phyloP scores from a whole-genome alignment of 2,797 vertebrate genomes.

The Diplodus sargus region DNA sequence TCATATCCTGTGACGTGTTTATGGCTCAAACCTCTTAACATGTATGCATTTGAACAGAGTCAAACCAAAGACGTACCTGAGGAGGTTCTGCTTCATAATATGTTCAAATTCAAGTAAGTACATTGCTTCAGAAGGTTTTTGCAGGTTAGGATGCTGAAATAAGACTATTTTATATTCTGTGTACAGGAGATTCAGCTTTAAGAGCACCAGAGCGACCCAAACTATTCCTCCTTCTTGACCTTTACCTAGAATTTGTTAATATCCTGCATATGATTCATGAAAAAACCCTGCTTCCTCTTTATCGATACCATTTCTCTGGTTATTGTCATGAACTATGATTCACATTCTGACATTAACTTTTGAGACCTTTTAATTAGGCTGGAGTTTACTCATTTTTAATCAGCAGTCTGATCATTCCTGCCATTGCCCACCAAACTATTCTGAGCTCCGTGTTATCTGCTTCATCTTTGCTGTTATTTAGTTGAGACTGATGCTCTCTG shows the following conservation, averaged over 20 bases:
- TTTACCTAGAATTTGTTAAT: neutral
- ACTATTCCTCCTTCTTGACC: neutral
- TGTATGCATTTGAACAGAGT: neutral
- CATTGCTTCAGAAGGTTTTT: neutral
- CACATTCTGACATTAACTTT: neutral
- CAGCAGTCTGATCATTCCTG: slow-evolving; percentile 4
- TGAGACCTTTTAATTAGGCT: neutral
- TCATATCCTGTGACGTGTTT: neutral
- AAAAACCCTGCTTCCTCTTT: neutral
- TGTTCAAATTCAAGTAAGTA: neutral
- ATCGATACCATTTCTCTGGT: neutral
- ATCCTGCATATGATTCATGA: neutral
- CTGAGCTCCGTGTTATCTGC: neutral
- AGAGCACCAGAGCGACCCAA: neutral
- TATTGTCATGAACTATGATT: neutral
- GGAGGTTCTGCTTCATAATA: neutral
- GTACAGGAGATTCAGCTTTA: neutral
- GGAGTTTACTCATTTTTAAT: slow-evolving; percentile 1
- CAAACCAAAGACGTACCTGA: neutral
- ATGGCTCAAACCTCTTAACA: neutral
- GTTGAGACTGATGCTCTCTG: neutral
- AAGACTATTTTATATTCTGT: too few relatives aligned
- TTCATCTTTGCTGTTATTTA: neutral
- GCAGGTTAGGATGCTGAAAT: neutral
- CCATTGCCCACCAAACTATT: neutral